phyloP scores from a whole-genome alignment of 2,888 invertebrate species.

The Orgyia antiqua region DNA sequence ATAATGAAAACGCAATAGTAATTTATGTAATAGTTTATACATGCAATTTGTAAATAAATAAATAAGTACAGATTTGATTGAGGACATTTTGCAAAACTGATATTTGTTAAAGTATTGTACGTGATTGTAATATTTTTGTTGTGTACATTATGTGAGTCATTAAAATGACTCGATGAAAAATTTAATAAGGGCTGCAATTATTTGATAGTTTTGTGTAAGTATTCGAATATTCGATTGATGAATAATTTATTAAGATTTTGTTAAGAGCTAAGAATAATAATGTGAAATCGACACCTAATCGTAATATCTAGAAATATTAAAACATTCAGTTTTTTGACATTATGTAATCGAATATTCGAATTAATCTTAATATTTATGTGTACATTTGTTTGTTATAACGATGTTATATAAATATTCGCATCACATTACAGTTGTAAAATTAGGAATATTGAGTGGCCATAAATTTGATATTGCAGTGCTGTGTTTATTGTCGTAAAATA shows the following conservation, averaged over 20 bases:
- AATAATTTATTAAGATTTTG: not conserved
- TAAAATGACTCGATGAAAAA: slow-evolving; percentile 34
- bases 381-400: slow-evolving; percentile 34
- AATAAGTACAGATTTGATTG: slow-evolving; percentile 45
- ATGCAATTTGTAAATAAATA: slow-evolving; percentile 65
- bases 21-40: slow-evolving; percentile 73
- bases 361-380: slow-evolving; percentile 24
- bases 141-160: slow-evolving; percentile 41
- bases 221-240: not conserved
- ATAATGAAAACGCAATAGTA: slow-evolving; percentile 72
- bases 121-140: slow-evolving; percentile 34
- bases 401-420: slow-evolving; percentile 50
- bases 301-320: not conserved
- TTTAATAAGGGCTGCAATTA: not conserved
- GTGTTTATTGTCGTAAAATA: slow-evolving; percentile 39
- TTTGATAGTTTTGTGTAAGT: too few species aligned
- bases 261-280: not conserved
- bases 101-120: slow-evolving; percentile 20
- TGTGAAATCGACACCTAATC: not conserved
- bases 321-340: not conserved
- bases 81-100: slow-evolving; percentile 29
- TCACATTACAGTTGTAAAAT: slow-evolving; percentile 61
- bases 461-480: slow-evolving; percentile 41
- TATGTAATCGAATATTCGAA: not conserved
- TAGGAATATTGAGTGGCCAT: slow-evolving; percentile 73